Conservation (phyloP, 2,888 invertebrate species). For the Spodoptera picta region DNA sequence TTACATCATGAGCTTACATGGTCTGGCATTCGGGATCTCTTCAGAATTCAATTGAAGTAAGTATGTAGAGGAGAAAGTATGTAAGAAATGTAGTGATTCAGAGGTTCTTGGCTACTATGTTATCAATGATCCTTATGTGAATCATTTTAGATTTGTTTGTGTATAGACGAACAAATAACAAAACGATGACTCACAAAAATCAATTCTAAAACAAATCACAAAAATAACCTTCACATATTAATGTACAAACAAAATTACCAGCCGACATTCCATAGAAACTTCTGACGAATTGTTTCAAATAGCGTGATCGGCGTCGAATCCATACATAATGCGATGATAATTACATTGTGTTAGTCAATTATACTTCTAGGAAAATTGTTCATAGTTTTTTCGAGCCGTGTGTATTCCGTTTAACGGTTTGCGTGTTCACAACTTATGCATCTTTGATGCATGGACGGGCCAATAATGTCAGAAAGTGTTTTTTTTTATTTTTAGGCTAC, state of each 20-base stretch:
- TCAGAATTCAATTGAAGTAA: too few species aligned
- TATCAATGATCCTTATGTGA: too few species aligned
- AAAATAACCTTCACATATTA: conserved; percentile 32
- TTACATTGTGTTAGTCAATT: conserved; percentile 52
- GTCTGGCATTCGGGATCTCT: too few species aligned
- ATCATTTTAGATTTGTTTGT: too few species aligned
- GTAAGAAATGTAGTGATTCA: too few species aligned
- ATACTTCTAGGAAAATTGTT: conserved; percentile 45
- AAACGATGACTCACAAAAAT: too few species aligned
- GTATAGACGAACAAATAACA: too few species aligned
- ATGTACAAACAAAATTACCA: conserved; percentile 21
- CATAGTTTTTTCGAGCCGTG: conserved; percentile 32
- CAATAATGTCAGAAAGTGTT: conserved; percentile 67
- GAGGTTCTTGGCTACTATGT: too few species aligned
- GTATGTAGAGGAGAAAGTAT: too few species aligned
- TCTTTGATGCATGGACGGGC: conserved; percentile 73
- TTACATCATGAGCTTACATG: too few species aligned
- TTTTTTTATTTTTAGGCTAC: conserved; percentile 84
- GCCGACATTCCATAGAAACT: conserved; percentile 37
- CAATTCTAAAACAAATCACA: conserved; percentile 16
- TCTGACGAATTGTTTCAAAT: conserved; percentile 39
- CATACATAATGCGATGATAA: conserved; percentile 43
- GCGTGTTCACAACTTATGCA: conserved; percentile 75
- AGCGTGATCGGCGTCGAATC: conserved; percentile 32
- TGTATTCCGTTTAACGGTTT: conserved; percentile 54